These are phyloP conservation scores for Anseranas semipalmata DNA, from an alignment of 2,113 vertebrate species.

Conservation along the genomic window DNA sequence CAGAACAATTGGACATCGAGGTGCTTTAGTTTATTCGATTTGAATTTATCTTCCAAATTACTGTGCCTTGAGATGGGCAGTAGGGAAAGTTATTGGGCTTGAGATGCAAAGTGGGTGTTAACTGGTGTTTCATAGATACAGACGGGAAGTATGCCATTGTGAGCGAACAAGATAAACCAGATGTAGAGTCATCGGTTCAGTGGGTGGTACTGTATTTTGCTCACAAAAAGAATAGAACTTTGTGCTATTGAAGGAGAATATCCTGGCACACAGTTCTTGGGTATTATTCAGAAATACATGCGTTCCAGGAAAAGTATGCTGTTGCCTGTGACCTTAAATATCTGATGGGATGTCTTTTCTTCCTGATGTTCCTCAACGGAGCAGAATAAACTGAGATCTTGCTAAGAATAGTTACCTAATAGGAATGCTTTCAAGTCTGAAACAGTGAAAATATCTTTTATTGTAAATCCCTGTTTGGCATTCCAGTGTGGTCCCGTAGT, in stretches of 20 bases:
- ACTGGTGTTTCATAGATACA: slow-evolving; percentile 16
- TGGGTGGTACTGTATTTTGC: slow-evolving; percentile 61
- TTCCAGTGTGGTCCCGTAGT: background rate
- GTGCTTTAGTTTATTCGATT: background rate
- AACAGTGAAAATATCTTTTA: background rate
- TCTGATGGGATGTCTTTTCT: background rate
- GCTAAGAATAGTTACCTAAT: background rate
- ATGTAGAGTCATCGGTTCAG: slow-evolving; percentile 31
- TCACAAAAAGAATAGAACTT: slow-evolving; percentile 49
- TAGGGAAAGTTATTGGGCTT: slow-evolving; percentile 4
- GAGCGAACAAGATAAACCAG: slow-evolving; percentile 49
- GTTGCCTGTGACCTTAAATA: slow-evolving; percentile 10
- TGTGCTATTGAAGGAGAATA: slow-evolving; percentile 45
- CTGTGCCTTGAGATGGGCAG: background rate
- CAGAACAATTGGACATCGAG: background rate
- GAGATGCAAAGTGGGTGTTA: slow-evolving; percentile 37
- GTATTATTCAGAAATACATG: background rate
- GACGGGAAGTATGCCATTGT: slow-evolving; percentile 44
- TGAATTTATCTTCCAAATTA: background rate
- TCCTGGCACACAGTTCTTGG: slow-evolving; percentile 23
- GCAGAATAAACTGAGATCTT: background rate
- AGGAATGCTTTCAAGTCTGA: background rate
- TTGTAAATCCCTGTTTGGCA: background rate
- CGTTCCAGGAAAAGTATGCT: slow-evolving; percentile 17
- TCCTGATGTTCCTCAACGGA: background rate